Evolutionary conservation across 1,140 invertebrate species (phyloP), one percentile per base, ranked within the genome.

Genomic region (Globodera rostochiensis): DNA sequence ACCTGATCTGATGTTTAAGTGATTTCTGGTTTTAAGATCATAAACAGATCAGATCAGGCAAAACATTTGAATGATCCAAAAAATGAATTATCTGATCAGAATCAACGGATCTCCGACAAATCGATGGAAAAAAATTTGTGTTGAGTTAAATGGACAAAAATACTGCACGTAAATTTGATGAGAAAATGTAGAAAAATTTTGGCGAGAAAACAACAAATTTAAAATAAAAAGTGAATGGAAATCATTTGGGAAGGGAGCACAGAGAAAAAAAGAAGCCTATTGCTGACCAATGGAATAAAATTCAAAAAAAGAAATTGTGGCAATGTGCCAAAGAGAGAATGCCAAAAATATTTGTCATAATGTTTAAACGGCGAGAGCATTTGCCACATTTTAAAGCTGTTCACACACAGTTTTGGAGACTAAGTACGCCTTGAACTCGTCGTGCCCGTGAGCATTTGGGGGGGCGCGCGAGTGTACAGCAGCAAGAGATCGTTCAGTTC

Each of bases 171-270:
- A 19, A 64, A 50, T 60, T 19, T 57, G 36, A 36, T 76, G 47
- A 15, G 11, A 60, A 60, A 15, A 75, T 50, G 36, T 45, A 36
- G 64, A 74, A 46, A 45, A 74, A 74, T 3, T 60, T 45, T 25
- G 45, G 64, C 15, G 15, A 47, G 0, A 47, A 74, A 47, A 74
- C 13, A 47, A 47, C 49, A 9, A 73, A 74, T 4, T 36, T 36
- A 74, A 74, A 25, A 53, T n/a, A 74, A 25, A 74, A 75, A 75
- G 53, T 57, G 74, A 64, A 74, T 49, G 60, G 8, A 36, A 76
- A 76, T 36, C 19, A 7, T 19, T 46, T 47, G 50, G 50, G 36
- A n/a, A 76, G 66, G 21, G 45, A 50, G 47, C 50, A 49, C 50
- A 74, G 73, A 74, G 21, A 36, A 46, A 50, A 25, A 74, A 36